These are phyloP conservation scores for Dryobotodes eremita DNA, from an alignment of 2,888 invertebrate species.

Conservation along the genomic window DNA sequence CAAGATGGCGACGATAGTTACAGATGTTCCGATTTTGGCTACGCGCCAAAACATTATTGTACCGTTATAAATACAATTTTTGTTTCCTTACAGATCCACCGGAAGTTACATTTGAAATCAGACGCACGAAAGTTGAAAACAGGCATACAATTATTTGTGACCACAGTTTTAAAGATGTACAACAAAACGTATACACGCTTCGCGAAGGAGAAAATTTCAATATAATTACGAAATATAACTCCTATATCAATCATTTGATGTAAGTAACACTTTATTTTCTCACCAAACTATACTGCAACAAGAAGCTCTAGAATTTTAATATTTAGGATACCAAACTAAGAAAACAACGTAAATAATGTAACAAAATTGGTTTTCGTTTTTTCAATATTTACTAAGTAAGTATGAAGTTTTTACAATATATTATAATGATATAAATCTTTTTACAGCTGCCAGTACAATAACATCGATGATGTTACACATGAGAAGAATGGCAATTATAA, in stretches of 20 bases:
- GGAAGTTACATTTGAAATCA: conserved; percentile 15
- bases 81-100: conserved; percentile 17
- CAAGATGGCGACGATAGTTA: neutral
- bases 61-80: neutral
- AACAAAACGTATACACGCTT: conserved; percentile 21
- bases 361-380: neutral
- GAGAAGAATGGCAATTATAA: too few relatives aligned
- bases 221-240: fast-evolving
- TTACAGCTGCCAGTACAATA: neutral
- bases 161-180: fast-evolving
- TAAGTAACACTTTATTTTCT: conserved; percentile 16
- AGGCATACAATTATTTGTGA: neutral
- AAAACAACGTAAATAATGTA: neutral
- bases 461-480: too few relatives aligned
- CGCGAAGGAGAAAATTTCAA: neutral
- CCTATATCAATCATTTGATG: neutral
- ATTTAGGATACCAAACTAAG: neutral
- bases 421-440: neutral
- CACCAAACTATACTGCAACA: neutral
- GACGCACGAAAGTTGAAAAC: fast-evolving
- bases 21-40: neutral
- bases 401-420: conserved; percentile 1
- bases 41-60: neutral
- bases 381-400: neutral
- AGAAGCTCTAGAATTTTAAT: neutral